Evolutionary conservation across 2,888 invertebrate genomes (phyloP).

Genomic region (Eupeodes luniger): DNA sequence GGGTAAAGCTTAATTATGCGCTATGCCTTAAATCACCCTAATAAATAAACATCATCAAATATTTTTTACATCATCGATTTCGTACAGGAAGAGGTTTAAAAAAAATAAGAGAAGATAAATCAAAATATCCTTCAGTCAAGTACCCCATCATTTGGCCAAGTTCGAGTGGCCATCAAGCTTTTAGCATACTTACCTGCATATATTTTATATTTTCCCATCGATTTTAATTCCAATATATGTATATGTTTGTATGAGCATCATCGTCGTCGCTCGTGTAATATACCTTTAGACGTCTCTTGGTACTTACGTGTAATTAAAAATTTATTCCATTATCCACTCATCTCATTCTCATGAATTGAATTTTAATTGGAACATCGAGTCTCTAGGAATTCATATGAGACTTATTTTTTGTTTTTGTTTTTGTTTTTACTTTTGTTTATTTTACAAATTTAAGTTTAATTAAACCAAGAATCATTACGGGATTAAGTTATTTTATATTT

Average conservation of each 20-base stretch:
- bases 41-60: neutral
- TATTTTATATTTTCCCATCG: slow-evolving; percentile 9
- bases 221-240: neutral
- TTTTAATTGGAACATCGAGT: slow-evolving; percentile 59
- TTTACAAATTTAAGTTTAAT: slow-evolving; percentile 28
- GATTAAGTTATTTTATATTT: neutral
- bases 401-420: slow-evolving; percentile 12
- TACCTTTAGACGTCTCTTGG: neutral
- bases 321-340: slow-evolving; percentile 35
- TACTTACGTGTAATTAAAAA: slow-evolving; percentile 57
- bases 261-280: neutral
- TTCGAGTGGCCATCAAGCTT: slow-evolving; percentile 8
- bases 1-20: too few relatives aligned
- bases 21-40: neutral
- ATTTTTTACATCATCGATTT: neutral
- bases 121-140: slow-evolving; percentile 32
- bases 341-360: slow-evolving; percentile 24
- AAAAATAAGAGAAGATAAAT: neutral
- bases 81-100: neutral
- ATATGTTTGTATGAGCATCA: too few relatives aligned
- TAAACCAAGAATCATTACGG: slow-evolving; percentile 15
- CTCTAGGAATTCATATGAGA: slow-evolving; percentile 51
- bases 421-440: slow-evolving; percentile 13
- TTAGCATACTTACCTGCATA: too few relatives aligned
- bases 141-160: slow-evolving; percentile 32